Conservation (phyloP, 1,140 invertebrate genomes). For the Calephelis virginiensis region DNA sequence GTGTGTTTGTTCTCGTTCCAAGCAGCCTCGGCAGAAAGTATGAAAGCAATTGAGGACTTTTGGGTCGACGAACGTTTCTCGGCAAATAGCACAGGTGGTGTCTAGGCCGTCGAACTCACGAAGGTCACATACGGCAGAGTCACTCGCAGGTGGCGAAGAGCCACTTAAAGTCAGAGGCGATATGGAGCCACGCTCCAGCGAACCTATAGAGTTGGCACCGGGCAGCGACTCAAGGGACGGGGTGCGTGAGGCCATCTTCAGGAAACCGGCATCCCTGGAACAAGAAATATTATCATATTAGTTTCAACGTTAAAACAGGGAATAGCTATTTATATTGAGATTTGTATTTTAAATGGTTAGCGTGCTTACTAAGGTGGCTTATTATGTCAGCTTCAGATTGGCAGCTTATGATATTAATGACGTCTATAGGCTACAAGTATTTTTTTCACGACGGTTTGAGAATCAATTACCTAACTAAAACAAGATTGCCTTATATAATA, state of each 20-base stretch:
- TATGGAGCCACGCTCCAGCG: slow-evolving; percentile 84
- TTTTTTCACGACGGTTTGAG: too few relatives aligned
- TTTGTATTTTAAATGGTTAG: too few relatives aligned
- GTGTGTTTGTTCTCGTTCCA: slow-evolving; percentile 85
- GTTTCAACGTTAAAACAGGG: not conserved
- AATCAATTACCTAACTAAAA: too few relatives aligned
- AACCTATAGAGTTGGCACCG: slow-evolving; percentile 93
- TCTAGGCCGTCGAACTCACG: slow-evolving; percentile 78
- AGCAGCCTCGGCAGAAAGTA: slow-evolving; percentile 88
- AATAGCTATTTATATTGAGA: too few relatives aligned
- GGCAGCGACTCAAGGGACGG: slow-evolving; percentile 93
- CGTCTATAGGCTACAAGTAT: too few relatives aligned
- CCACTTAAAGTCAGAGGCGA: slow-evolving; percentile 89
- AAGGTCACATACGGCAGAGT: slow-evolving; percentile 87
- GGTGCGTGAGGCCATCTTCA: slow-evolving; percentile 83
- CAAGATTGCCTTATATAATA: too few relatives aligned
- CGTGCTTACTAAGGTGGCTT: too few relatives aligned
- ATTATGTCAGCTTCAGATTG: too few relatives aligned
- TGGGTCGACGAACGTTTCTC: slow-evolving; percentile 85
- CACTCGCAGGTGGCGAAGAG: slow-evolving; percentile 88
- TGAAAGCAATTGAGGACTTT: slow-evolving; percentile 91
- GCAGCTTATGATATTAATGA: too few relatives aligned
- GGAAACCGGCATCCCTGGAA: slow-evolving; percentile 79
- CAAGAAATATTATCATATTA: slow-evolving; percentile 39
- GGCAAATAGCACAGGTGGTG: slow-evolving; percentile 89